Base-by-base conservation (phyloP, 2,113 vertebrate species). In the Nannospalax galili region DNA sequence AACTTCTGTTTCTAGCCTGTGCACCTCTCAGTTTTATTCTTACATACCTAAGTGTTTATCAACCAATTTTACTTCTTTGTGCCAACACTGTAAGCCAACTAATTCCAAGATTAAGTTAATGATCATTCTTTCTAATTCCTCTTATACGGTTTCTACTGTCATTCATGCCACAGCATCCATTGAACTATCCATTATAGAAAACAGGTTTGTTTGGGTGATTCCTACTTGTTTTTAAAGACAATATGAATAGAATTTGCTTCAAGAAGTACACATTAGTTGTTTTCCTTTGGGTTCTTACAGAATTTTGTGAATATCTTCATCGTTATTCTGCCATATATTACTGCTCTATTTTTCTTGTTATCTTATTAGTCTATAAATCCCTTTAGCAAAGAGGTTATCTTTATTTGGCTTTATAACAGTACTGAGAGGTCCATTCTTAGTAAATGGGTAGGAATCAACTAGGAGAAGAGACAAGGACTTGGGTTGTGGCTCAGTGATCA, bases 401-500 rank as follows among this genome's bases (percentile, higher is more conserved):
- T 79, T 88, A 64, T 20, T 93, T 93, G 75, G 37, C 35, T 90
- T 94, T 92, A 28, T 85, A 73, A 84, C 56, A 90, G 22, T 56
- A 90, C 28, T n/a, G 19, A 88, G 4, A 87, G 67, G 84, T 9
- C n/a, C 65, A 91, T 8, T 79, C 52, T 70, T 40, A 89, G 78
- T 70, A 79, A 88, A 65, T 88, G 40, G 24, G 69, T 88, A 58
- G n/a, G 32, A 62, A 74, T 69, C 58, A 96, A 32, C 93, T 28
- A 72, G 72, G 30, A 92, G n/a, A 40, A 92, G 67, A 80, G 86
- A 22, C 42, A 60, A 86, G 14, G 37, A 1, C 15, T 65, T 58
- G 37, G 37, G 58, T 35, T 74, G 26, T 45, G 45, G 11, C 22
- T 62, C 11, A 45, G 52, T 19, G 11, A 40, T 14, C 35, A 10